phyloP scores from a whole-genome alignment of 1,140 invertebrate genomes.

The Cheumatopsyche charites region DNA sequence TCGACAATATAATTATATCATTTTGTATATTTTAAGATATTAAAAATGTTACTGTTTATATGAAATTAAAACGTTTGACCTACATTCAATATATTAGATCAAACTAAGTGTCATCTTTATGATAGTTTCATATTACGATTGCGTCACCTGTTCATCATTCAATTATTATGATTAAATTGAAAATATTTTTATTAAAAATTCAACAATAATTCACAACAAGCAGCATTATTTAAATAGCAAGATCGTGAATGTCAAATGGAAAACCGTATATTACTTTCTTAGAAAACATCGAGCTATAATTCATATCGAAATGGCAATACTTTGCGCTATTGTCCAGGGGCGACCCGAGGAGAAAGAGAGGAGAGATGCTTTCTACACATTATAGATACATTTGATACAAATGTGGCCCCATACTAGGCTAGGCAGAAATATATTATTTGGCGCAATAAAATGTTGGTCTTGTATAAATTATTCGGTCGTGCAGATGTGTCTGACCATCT shows the following conservation, averaged over 20 bases:
- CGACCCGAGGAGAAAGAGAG: background rate
- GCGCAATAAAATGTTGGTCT: conserved; percentile 31
- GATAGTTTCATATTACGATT: background rate
- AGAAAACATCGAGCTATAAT: too few relatives aligned
- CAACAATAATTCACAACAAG: too few relatives aligned
- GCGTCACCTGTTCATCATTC: too few relatives aligned
- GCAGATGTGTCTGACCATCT: conserved; percentile 42
- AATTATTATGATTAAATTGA: too few relatives aligned
- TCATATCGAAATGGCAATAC: background rate
- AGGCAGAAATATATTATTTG: conserved; percentile 38
- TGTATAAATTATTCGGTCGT: conserved; percentile 35
- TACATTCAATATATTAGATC: background rate
- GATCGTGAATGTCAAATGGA: too few relatives aligned
- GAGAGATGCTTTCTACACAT: background rate
- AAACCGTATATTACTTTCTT: too few relatives aligned
- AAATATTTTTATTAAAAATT: too few relatives aligned
- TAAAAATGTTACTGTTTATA: too few relatives aligned
- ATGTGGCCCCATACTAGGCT: background rate
- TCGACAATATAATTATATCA: too few relatives aligned
- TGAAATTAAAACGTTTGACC: background rate
- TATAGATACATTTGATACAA: background rate
- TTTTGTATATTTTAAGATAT: too few relatives aligned
- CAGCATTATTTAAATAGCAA: too few relatives aligned
- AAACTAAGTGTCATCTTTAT: background rate
- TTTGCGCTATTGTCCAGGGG: conserved; percentile 14